Base-by-base conservation (phyloP, 2,888 invertebrate genomes). In the Trypoxylon attenuatum region DNA sequence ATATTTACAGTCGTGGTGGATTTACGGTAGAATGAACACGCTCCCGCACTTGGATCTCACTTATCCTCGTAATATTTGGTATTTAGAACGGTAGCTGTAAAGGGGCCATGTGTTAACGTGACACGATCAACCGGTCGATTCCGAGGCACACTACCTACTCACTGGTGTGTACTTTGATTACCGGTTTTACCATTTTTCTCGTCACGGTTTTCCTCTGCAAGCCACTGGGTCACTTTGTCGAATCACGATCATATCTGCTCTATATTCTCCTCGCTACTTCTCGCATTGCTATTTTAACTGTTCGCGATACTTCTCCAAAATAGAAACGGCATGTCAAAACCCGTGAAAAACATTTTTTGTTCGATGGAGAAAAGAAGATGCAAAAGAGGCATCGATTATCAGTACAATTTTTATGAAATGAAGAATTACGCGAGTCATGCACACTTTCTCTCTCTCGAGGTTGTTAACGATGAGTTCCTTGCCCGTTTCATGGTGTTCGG, bases 371-470 rank as follows among this genome's bases (percentile, higher is more conserved):
- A 43, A 39, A n/a, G 4, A 18, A 13, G n/a, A 23, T 15, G 16
- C 4, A 23, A 27, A 46, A 19, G n/a, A 33, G 18, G 19, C 15
- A 21, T 27, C 19, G 8, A 25, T 49, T 16, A 27, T 56, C 45
- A 42, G 22, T 52, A 38, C 16, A 8, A n/a, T 50, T 43, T 41
- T 54, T 52, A 16, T 39, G 25, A 42, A 23, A 55, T 51, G 49
- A 42, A 55, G 52, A 49, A 38, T 60, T 53, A 46, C 23, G 23
- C 53, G 46, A 60, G 41, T 52, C 52, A 59, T 59, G 54, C 54
- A 70, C 70, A n/a, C n/a, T n/a, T n/a, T 70, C 63, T 70, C 70
- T 63, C 63, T 67, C 52, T 60, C 54, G 57, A 55, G 52, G 51
- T 60, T 56, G 51, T 60, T 39, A 57, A 42, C 56, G 54, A 60